phyloP scores from a whole-genome alignment of 2,888 invertebrate species.

The Patella depressa region DNA sequence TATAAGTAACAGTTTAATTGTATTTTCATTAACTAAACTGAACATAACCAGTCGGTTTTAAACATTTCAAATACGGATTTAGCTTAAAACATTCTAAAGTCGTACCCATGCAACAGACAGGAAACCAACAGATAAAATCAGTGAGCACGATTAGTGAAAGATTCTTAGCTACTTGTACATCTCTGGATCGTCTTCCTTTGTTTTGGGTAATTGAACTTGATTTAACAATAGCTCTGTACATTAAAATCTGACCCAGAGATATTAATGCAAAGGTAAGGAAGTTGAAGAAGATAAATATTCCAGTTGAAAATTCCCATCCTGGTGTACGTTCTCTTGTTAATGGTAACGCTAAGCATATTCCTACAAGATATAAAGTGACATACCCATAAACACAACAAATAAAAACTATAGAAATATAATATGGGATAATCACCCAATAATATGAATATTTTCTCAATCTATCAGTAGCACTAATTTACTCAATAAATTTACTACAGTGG shows the following conservation, averaged over 20 bases:
- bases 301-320: conserved; percentile 68
- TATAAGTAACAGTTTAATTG: too few species aligned
- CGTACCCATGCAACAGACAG: conserved; percentile 36
- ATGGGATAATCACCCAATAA: too few species aligned
- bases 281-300: conserved; percentile 64
- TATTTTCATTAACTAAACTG: too few species aligned
- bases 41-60: too few species aligned
- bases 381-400: too few species aligned
- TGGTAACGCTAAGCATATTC: conserved; percentile 67
- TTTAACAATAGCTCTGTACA: conserved; percentile 52
- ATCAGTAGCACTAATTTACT: too few species aligned
- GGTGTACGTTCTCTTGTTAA: conserved; percentile 62
- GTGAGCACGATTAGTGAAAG: conserved; percentile 60
- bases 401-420: too few species aligned
- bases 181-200: conserved; percentile 37
- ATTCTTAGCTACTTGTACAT: conserved; percentile 55
- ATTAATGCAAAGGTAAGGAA: conserved; percentile 62
- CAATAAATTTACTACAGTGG: too few species aligned
- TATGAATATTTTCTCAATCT: too few species aligned
- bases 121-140: conserved; percentile 64
- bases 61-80: too few species aligned
- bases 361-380: conserved; percentile 25
- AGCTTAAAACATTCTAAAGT: background rate
- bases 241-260: conserved; percentile 59
- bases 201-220: conserved; percentile 14